A percentile compares a stretch with the other conserved stretches of the same genome.
phyloP scores from a whole-genome alignment of 2,113 vertebrate species.

The Miniopterus natalensis region DNA sequence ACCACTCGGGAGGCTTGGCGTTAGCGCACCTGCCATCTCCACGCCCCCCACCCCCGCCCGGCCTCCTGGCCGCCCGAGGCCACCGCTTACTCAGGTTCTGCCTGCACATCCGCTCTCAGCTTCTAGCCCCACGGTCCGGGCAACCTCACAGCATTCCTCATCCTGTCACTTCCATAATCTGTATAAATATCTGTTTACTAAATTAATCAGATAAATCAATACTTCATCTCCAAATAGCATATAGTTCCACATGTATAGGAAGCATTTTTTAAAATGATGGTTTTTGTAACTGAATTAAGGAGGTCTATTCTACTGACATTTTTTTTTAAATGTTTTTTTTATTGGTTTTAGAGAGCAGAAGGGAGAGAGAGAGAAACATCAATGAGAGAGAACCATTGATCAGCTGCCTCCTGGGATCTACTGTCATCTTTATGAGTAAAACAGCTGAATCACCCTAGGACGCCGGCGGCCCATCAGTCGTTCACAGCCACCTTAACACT shows the following conservation, averaged over 20 bases:
- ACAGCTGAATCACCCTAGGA: background rate
- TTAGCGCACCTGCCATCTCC: too few species aligned
- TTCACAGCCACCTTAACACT: background rate
- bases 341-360: too few species aligned
- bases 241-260: background rate
- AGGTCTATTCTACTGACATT: background rate
- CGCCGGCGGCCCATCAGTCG: background rate
- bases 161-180: background rate
- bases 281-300: background rate
- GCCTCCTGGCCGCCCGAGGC: too few species aligned
- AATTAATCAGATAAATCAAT: background rate
- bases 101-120: background rate
- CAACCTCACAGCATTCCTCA: background rate
- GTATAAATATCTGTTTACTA: background rate
- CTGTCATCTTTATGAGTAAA: background rate
- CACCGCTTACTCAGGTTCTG: too few species aligned
- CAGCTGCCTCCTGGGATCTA: background rate
- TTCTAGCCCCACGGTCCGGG: background rate
- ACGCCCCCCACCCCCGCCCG: too few species aligned
- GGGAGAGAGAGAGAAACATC: too few species aligned
- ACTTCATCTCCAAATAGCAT: background rate
- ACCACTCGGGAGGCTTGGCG: rapidly evolving
- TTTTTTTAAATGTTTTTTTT: background rate
- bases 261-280: background rate
- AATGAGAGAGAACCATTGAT: too few species aligned